Evolutionary conservation across 2,113 vertebrate species (phyloP).

Genomic region (Sceloporus tristichus): DNA sequence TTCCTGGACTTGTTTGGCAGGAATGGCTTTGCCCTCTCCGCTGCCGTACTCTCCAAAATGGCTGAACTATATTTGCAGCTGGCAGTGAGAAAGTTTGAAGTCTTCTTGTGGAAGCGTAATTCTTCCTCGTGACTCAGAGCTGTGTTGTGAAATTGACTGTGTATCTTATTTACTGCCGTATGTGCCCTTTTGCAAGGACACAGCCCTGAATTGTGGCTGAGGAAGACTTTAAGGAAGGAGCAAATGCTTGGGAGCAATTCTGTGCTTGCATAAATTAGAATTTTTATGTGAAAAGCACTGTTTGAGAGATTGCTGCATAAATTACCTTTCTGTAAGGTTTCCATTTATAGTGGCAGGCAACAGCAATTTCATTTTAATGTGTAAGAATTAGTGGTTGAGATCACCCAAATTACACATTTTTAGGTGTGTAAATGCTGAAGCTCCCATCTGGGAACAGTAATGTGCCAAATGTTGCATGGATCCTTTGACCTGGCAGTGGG

Average conservation of each 20-base stretch:
- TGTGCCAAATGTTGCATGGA: not conserved
- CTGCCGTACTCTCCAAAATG: not conserved
- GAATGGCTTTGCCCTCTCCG: constrained; percentile 51
- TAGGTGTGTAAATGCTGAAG: too few species aligned
- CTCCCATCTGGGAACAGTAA: not conserved
- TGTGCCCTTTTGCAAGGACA: not conserved
- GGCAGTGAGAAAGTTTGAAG: not conserved
- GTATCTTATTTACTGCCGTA: not conserved
- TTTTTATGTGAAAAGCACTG: not conserved
- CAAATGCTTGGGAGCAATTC: not conserved
- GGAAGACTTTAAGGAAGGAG: not conserved
- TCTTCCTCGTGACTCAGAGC: not conserved
- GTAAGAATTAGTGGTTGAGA: not conserved
- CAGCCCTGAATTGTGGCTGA: not conserved
- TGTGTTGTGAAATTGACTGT: not conserved
- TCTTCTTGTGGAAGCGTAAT: not conserved
- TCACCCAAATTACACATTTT: not conserved
- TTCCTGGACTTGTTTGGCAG: constrained; percentile 47
- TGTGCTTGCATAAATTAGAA: not conserved
- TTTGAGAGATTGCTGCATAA: too few species aligned
- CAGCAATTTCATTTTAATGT: not conserved
- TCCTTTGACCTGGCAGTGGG: not conserved
- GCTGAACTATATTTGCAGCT: not conserved
- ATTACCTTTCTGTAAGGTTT: not conserved
- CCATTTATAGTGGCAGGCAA: not conserved